Evolutionary conservation across 1,140 invertebrate genomes (phyloP), one percentile per base, ranked within the genome.

Genomic region (Lordiphosa mommai): DNA sequence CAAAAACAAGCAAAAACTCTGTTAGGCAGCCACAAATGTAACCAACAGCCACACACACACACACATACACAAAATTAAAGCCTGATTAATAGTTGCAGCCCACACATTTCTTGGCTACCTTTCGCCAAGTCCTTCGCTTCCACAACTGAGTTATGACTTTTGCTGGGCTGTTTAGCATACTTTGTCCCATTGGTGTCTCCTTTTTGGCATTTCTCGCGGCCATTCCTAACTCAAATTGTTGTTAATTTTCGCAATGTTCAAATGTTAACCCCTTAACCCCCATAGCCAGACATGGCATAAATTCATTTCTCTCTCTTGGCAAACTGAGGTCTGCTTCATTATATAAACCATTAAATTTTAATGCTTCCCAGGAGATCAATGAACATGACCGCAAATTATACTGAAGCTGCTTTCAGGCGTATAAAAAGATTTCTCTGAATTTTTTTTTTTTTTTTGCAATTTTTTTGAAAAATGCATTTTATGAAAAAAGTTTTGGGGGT

Each of bases 311-410:
- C 44, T 36, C 53, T 16, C 36, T 23, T 29, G 20, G 41, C 34
- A 34, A 65, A 32, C 56, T 33, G 50, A 7, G 29, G 34, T 59
- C 40, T 47, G 23, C 4, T 56, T 52, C 63, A 72, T 58, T 65
- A 67, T 77, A 84, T 84, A 84, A 84, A 84, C 84, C 77, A 84
- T 84, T 84, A 84, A 84, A 84, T 85, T 80, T 84, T 84, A 84
- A 84, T 84, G 77, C 77, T 84, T 84, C 77, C 77, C 77, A 84
- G 77, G 77, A 84, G 77, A 84, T 84, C 77, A 84, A 84, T 84
- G 77, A 84, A 84, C 77, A 84, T 84, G 79, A 84, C 77, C 77
- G 77, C 77, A 84, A 84, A 84, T 84, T 84, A 84, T 84, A 84
- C 72, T 77, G 77, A 84, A 84, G 77, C 77, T 84, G 77, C 77